Evolutionary conservation across 2,888 invertebrate genomes (phyloP).

Genomic region (Halictus ligatus): DNA sequence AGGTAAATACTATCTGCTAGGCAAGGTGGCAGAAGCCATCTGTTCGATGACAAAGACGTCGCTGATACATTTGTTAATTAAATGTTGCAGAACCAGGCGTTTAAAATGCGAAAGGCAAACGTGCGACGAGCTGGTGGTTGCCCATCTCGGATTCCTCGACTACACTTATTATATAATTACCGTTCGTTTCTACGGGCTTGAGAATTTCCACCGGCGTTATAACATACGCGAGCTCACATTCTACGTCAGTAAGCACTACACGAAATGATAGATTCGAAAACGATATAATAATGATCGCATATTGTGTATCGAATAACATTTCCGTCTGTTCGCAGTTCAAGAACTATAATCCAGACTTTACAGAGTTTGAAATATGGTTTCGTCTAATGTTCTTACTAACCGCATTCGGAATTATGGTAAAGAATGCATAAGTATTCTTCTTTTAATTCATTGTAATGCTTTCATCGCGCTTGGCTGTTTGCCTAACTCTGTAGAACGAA

Average conservation of each 20-base stretch:
- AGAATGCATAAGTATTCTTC: slow-evolving; percentile 72
- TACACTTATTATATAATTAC: slow-evolving; percentile 95
- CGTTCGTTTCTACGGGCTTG: slow-evolving; percentile 93
- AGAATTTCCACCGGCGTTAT: slow-evolving; percentile 93
- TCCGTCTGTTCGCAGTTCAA: slow-evolving; percentile 91
- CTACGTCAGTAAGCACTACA: slow-evolving; percentile 89
- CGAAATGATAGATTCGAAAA: slow-evolving; percentile 27
- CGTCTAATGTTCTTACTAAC: slow-evolving; percentile 95
- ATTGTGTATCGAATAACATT: slow-evolving; percentile 29
- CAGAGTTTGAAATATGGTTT: slow-evolving; percentile 99
- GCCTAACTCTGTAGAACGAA: neutral
- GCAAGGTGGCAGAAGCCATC: neutral
- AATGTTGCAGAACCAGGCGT: slow-evolving; percentile 89
- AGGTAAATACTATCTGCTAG: slow-evolving; percentile 85
- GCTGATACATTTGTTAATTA: slow-evolving; percentile 26
- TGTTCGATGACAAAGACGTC: neutral
- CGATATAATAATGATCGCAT: neutral
- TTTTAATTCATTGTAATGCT: neutral
- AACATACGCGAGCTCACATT: slow-evolving; percentile 93
- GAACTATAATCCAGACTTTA: slow-evolving; percentile 97
- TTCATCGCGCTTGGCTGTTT: neutral
- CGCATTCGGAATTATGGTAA: slow-evolving; percentile 94
- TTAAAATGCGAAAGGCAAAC: slow-evolving; percentile 91
- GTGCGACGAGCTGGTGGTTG: slow-evolving; percentile 94
- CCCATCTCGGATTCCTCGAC: slow-evolving; percentile 95